These are phyloP conservation scores for Dichetophora obliterata DNA, from an alignment of 2,888 invertebrate species.

Conservation along the genomic window DNA sequence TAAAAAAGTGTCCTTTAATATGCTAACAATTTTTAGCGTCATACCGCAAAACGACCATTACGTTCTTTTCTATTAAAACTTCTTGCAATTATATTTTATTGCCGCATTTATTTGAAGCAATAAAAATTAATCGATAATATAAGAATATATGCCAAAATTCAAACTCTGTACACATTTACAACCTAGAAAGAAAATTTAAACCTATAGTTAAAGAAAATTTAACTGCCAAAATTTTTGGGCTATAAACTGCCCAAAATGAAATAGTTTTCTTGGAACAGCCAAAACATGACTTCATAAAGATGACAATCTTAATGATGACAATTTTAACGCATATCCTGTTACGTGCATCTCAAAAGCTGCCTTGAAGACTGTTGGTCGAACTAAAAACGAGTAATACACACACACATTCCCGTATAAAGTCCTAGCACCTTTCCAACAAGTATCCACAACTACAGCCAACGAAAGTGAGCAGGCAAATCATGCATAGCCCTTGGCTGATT, in stretches of 20 bases:
- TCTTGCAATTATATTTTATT: no score
- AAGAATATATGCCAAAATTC: no score
- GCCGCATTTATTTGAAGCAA: no score
- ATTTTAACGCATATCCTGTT: conserved; percentile 44
- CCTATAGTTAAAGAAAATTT: no score
- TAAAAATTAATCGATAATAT: no score
- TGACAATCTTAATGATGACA: conserved; percentile 64
- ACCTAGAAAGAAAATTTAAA: no score
- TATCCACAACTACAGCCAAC: neutral
- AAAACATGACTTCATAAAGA: conserved; percentile 63
- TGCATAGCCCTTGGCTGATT: neutral
- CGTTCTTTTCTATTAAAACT: no score
- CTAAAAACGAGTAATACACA: neutral
- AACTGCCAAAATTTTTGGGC: neutral
- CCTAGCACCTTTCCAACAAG: neutral
- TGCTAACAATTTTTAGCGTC: no score
- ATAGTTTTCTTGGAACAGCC: conserved; percentile 5
- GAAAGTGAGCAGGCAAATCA: conserved; percentile 5
- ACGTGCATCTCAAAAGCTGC: conserved; percentile 20
- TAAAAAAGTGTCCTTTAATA: no score
- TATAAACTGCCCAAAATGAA: conserved; percentile 23
- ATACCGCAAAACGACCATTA: no score
- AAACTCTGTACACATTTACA: no score
- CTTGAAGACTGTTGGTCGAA: neutral
- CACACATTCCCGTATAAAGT: neutral